Evolutionary conservation across 2,888 invertebrate genomes (phyloP).

Genomic region (Pristionchus fissidentatus): DNA sequence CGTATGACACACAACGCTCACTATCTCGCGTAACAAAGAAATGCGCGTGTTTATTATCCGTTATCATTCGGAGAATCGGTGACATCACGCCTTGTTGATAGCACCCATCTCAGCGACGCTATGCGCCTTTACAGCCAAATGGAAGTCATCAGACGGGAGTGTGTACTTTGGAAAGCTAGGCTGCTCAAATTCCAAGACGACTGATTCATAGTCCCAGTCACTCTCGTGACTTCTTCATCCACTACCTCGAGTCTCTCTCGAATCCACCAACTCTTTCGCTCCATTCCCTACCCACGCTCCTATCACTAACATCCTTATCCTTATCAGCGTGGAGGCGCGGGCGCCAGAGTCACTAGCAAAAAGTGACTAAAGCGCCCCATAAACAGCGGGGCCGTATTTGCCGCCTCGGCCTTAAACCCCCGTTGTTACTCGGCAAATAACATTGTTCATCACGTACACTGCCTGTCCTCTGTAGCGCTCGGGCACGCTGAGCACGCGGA

Average conservation of each 20-base stretch:
- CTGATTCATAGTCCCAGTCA: constrained; percentile 20
- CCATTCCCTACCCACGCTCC: not conserved
- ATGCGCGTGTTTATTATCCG: not conserved
- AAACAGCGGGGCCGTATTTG: constrained; percentile 2
- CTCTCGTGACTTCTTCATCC: constrained; percentile 28
- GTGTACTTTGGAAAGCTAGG: too few relatives aligned
- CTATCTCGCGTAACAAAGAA: constrained; percentile 24
- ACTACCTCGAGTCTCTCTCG: not conserved
- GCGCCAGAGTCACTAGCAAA: constrained; percentile 35
- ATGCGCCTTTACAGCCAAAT: too few relatives aligned
- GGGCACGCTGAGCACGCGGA: constrained; percentile 45
- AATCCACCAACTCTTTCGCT: not conserved
- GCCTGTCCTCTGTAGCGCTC: not conserved
- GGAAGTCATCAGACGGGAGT: not conserved
- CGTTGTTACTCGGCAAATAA: not conserved
- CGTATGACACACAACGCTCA: too few relatives aligned
- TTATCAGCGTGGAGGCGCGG: constrained; percentile 8
- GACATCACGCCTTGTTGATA: constrained; percentile 17
- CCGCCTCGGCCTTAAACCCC: constrained; percentile 1
- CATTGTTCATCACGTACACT: not conserved
- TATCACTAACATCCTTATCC: constrained; percentile 32
- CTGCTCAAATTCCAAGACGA: too few relatives aligned
- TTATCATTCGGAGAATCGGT: constrained; percentile 18
- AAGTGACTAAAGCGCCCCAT: constrained; percentile 12
- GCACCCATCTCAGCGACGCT: not conserved